Conservation (phyloP, 1,140 invertebrate species). For the Trichonephila clavata region DNA sequence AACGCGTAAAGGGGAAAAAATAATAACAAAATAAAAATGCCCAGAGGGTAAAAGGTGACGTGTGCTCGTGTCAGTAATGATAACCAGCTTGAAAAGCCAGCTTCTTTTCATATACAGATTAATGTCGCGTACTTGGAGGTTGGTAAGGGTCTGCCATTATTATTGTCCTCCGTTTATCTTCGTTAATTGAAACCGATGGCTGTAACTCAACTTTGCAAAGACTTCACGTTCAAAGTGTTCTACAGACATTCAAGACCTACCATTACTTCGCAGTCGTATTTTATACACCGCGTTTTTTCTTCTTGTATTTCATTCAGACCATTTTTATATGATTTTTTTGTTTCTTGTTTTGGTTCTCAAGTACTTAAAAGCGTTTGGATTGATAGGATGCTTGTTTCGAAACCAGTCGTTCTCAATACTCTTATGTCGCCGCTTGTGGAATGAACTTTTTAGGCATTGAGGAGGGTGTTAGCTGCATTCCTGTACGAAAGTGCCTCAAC, state of each 20-base stretch:
- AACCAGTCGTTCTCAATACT: not conserved
- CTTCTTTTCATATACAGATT: constrained; percentile 38
- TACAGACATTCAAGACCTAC: not conserved
- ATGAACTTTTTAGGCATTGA: not conserved
- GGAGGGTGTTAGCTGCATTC: not conserved
- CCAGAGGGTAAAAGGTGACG: not conserved
- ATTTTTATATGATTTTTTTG: constrained; percentile 2
- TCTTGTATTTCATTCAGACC: not conserved
- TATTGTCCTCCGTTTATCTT: constrained; percentile 71
- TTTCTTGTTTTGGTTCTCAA: not conserved
- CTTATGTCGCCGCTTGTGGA: not conserved
- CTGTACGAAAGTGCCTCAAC: not conserved
- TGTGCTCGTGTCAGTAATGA: constrained; percentile 65
- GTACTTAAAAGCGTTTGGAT: constrained; percentile 1
- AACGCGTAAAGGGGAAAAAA: not conserved
- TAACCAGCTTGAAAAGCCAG: constrained; percentile 16
- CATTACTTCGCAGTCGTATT: constrained; percentile 25
- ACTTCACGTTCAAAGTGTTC: not conserved
- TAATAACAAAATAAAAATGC: not conserved
- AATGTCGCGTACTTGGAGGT: constrained; percentile 12
- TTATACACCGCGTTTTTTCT: constrained; percentile 16
- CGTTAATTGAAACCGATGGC: constrained; percentile 68
- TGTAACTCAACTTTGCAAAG: constrained; percentile 7
- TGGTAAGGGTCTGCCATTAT: constrained; percentile 41
- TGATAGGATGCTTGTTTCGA: constrained; percentile 31